Base-by-base conservation (phyloP, 2,888 invertebrate genomes). In the Drosophila imparisetae region DNA sequence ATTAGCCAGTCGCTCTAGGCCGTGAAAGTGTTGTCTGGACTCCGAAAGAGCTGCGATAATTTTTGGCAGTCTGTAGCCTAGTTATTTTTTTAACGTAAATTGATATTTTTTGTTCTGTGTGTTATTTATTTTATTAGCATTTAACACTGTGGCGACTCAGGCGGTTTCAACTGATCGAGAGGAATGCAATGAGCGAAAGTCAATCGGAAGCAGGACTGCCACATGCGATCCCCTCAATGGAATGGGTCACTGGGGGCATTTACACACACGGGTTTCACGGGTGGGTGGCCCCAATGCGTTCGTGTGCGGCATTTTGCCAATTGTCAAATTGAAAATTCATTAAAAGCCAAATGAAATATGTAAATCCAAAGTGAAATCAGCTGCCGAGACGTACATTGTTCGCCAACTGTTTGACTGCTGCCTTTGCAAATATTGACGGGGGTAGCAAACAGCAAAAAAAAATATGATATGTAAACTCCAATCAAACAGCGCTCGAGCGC, bases 301-400 rank as follows among this genome's bases (percentile, higher is more conserved):
- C 78, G 74, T 81, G 87, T 82, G 89, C 72, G 76, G 78, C 76
- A 81, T 83, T 88, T 80, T 77, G 72, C 75, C 84, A 86, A 87
- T 89, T 91, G 88, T 86, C 85, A 85, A 83, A 82, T 90, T 90
- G 88, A 86, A 92, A 92, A 91, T 91, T 91, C 90, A 91, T 91
- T 91, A 90, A 91, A 92, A 86, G 78, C 86, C 85, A 83, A 91
- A 89, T 91, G 90, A 91, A 86, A 90, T 84, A 83, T 89, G 83
- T 77, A 86, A 86, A 75, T 78, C 74, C 72, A 82, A 24, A 70
- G 69, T 62, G 80, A 60, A 76, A 64, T 72, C 72, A 66, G 50
- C 63, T 60, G 71, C 45, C 69, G 72, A 72, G 71, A 55, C 69
- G 38, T 42, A 32, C 50, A 65, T 53, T 75, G 77, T 70, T 53